A percentile compares a stretch with the other conserved stretches of the same genome.
phyloP scores from a whole-genome alignment of 1,140 invertebrate genomes.

The Amphibalanus amphitrite region DNA sequence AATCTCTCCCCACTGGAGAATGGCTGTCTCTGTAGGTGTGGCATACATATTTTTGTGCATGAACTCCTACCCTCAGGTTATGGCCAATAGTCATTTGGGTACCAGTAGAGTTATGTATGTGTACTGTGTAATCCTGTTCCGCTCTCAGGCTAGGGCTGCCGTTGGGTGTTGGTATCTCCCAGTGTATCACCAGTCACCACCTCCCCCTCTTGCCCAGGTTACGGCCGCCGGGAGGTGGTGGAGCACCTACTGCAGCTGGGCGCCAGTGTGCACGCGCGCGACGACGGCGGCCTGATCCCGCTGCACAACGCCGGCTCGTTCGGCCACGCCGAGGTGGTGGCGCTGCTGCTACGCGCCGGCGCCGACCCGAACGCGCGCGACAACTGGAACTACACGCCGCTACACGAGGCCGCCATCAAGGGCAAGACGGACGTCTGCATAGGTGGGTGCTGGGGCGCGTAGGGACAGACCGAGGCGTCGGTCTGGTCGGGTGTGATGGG shows the following conservation, averaged over 20 bases:
- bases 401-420: constrained; percentile 39
- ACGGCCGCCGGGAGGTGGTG: constrained; percentile 74
- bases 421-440: constrained; percentile 28
- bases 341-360: constrained; percentile 62
- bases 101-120: neutral
- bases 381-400: constrained; percentile 72
- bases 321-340: constrained; percentile 85
- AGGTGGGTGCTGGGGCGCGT: constrained; percentile 15
- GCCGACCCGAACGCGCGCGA: constrained; percentile 86
- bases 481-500: too few species aligned
- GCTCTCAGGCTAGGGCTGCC: neutral
- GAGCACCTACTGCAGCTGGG: constrained; percentile 60
- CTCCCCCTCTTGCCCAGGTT: constrained; percentile 44
- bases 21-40: too few species aligned
- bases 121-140: neutral
- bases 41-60: too few species aligned
- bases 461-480: too few species aligned
- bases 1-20: too few species aligned
- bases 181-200: neutral
- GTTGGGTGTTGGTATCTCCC: constrained; percentile 3
- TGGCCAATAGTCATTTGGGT: neutral
- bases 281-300: constrained; percentile 88
- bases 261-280: constrained; percentile 73
- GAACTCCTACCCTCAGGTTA: neutral
- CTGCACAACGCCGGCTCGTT: constrained; percentile 93